Evolutionary conservation across 2,113 vertebrate species (phyloP).

Genomic region (Pantherophis guttatus): DNA sequence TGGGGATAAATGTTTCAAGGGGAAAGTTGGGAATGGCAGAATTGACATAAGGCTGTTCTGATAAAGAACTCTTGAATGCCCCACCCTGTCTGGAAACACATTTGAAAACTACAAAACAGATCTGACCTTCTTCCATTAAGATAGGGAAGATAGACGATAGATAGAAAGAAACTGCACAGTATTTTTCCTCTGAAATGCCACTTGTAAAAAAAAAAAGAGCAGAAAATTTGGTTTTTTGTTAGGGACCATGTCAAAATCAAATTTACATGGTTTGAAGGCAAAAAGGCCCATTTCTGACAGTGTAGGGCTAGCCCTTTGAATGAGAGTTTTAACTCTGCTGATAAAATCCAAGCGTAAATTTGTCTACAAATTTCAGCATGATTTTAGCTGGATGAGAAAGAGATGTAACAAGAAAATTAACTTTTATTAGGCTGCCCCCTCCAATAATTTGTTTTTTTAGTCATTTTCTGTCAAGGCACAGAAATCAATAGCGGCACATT

Average conservation of each 20-base stretch:
- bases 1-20: background rate
- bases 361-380: background rate
- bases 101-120: background rate
- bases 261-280: slow-evolving; percentile 11
- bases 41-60: background rate
- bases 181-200: background rate
- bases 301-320: background rate
- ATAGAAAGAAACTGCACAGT: background rate
- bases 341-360: background rate
- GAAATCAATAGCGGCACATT: slow-evolving; percentile 44
- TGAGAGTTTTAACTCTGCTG: slow-evolving; percentile 3
- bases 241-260: slow-evolving; percentile 15
- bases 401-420: slow-evolving; percentile 23
- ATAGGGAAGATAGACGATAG: background rate
- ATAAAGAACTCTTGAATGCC: background rate
- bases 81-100: background rate
- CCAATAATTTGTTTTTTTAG: slow-evolving; percentile 19
- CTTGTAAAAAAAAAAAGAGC: background rate
- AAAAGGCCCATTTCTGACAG: background rate
- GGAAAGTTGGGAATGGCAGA: background rate
- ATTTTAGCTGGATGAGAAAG: background rate
- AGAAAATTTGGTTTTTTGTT: slow-evolving; percentile 29
- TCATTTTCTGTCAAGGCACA: slow-evolving; percentile 34
- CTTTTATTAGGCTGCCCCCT: background rate
- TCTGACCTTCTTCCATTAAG: background rate